Evolutionary conservation across 2,888 invertebrate species (phyloP).

Genomic region (Polydrusus pterygomalis): DNA sequence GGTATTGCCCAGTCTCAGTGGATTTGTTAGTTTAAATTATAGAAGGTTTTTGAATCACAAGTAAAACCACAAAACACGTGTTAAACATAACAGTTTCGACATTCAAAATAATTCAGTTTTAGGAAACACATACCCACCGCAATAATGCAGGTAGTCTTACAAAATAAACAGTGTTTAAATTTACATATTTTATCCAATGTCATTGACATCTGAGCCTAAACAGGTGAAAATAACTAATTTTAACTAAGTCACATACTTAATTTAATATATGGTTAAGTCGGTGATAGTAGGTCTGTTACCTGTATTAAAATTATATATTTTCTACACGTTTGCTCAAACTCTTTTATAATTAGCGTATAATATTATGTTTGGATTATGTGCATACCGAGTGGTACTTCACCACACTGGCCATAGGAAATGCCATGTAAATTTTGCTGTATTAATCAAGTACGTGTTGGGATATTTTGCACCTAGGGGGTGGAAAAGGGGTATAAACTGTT

Average conservation of each 20-base stretch:
- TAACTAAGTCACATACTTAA: slow-evolving; percentile 3
- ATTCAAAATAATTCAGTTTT: neutral
- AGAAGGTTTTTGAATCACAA: too few species aligned
- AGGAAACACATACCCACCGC: neutral
- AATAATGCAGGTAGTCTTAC: slow-evolving; percentile 14
- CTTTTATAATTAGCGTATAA: neutral
- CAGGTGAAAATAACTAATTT: slow-evolving; percentile 33
- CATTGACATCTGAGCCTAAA: slow-evolving; percentile 29
- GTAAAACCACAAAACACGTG: neutral
- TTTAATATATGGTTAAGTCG: neutral
- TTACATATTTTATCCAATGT: slow-evolving; percentile 23
- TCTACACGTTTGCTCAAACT: slow-evolving; percentile 13
- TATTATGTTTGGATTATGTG: too few species aligned
- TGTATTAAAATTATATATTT: slow-evolving; percentile 38
- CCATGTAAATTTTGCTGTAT: too few species aligned
- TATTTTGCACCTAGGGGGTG: too few species aligned
- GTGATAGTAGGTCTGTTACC: slow-evolving; percentile 39
- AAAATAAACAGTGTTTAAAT: slow-evolving; percentile 1
- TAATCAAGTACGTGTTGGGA: too few species aligned
- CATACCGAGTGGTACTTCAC: too few species aligned
- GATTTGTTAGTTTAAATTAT: too few species aligned
- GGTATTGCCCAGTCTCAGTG: too few species aligned
- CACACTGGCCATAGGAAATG: too few species aligned
- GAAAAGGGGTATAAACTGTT: too few species aligned
- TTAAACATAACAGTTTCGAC: neutral